Conservation (phyloP, 2,888 invertebrate species). For the Hipparchia sbordonii region DNA sequence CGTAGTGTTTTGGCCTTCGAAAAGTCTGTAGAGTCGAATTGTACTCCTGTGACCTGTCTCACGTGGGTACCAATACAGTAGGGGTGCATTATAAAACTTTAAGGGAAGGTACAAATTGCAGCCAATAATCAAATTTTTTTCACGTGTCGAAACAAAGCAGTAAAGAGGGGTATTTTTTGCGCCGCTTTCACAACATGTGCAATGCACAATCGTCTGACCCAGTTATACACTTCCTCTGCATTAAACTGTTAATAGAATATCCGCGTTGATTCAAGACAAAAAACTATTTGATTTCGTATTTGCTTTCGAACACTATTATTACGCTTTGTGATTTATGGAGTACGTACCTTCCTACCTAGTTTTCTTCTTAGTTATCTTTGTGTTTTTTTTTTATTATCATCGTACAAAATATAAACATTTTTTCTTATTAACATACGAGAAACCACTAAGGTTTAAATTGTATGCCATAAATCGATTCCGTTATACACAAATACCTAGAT, state of each 20-base stretch:
- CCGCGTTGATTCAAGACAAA: constrained; percentile 63
- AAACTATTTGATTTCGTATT: constrained; percentile 48
- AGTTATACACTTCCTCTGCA: constrained; percentile 79
- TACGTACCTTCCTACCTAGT: too few relatives aligned
- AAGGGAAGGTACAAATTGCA: constrained; percentile 78
- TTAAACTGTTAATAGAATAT: constrained; percentile 78
- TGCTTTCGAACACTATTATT: constrained; percentile 31
- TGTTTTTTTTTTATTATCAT: too few relatives aligned
- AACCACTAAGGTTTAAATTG: too few relatives aligned
- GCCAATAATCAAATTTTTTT: constrained; percentile 76
- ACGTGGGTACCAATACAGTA: constrained; percentile 49
- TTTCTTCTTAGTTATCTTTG: too few relatives aligned
- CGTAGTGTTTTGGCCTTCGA: constrained; percentile 48
- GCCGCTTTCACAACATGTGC: constrained; percentile 81
- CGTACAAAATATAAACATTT: too few relatives aligned
- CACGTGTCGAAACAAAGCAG: constrained; percentile 71
- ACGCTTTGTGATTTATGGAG: neutral
- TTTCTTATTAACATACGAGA: too few relatives aligned
- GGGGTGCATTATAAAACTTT: constrained; percentile 50
- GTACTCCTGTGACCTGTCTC: neutral
- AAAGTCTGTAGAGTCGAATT: neutral
- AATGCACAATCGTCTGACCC: constrained; percentile 75
- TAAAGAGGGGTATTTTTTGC: constrained; percentile 74
- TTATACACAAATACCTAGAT: too few relatives aligned
- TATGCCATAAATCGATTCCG: too few relatives aligned